Percentiles rank a stretch among this genome's conserved stretches.
Conservation (phyloP, 1,140 invertebrate species). For the Sycobia sp. region DNA sequence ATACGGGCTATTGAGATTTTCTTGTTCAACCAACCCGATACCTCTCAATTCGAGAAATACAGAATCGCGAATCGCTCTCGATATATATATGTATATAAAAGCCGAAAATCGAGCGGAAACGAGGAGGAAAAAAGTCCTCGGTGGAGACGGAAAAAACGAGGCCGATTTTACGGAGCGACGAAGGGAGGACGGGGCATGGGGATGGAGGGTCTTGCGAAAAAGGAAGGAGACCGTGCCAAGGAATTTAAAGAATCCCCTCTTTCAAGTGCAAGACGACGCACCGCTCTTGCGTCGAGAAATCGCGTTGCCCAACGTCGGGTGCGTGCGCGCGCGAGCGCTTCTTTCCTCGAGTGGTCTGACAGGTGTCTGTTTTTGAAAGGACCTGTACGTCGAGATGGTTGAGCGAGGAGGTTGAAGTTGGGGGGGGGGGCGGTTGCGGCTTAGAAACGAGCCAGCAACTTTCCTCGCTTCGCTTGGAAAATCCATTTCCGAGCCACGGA, state of each 20-base stretch:
- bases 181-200: background rate
- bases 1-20: too few species aligned
- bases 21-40: too few species aligned
- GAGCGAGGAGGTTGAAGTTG: too few species aligned
- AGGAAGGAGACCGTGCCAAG: conserved; percentile 8
- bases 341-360: conserved; percentile 25
- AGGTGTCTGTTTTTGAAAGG: conserved; percentile 43
- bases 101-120: too few species aligned
- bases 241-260: conserved; percentile 26
- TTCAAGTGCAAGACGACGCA: background rate
- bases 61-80: too few species aligned
- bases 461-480: conserved; percentile 40
- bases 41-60: too few species aligned
- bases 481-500: conserved; percentile 38
- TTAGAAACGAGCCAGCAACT: conserved; percentile 34
- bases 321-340: background rate
- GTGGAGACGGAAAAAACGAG: too few species aligned
- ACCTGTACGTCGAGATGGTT: conserved; percentile 27
- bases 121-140: too few species aligned
- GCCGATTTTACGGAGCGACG: too few species aligned
- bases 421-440: too few species aligned
- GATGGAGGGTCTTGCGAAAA: background rate
- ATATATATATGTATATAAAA: too few species aligned
- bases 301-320: too few species aligned
- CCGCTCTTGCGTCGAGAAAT: background rate